Conservation (phyloP, 2,888 invertebrate genomes). For the Melinaea menophilus region DNA sequence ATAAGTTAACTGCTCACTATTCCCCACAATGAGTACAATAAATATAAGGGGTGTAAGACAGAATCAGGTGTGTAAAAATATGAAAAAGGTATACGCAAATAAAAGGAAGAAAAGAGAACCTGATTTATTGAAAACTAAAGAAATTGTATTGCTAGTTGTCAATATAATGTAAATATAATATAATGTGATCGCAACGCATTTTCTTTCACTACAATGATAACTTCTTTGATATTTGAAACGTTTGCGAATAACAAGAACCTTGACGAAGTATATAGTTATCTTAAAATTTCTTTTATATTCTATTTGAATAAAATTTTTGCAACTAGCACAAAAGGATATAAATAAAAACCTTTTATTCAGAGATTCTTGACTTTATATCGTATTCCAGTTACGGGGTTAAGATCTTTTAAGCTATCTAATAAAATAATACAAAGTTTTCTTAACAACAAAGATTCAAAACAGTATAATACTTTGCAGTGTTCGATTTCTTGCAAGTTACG, state of each 20-base stretch:
- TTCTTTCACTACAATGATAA: background rate
- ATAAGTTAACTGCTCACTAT: conserved; percentile 55
- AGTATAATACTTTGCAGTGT: too few species aligned
- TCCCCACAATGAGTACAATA: conserved; percentile 36
- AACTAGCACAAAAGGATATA: too few species aligned
- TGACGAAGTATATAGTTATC: too few species aligned
- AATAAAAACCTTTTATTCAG: too few species aligned
- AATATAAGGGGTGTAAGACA: conserved; percentile 44
- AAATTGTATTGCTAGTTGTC: background rate
- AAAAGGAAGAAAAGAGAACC: conserved; percentile 52
- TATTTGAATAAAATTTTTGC: too few species aligned
- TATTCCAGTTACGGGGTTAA: too few species aligned
- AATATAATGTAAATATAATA: conserved; percentile 1
- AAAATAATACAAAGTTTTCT: too few species aligned
- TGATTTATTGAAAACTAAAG: conserved; percentile 1
- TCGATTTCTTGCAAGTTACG: too few species aligned
- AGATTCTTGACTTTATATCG: too few species aligned
- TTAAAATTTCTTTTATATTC: too few species aligned
- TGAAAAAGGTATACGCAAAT: conserved; percentile 73
- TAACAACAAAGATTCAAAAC: too few species aligned
- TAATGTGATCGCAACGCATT: conserved; percentile 1
- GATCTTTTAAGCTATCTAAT: too few species aligned
- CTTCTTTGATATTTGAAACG: background rate
- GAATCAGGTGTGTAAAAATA: conserved; percentile 65
- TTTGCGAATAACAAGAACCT: background rate